Evolutionary conservation across 2,888 invertebrate species (phyloP).

Genomic region (Myathropa florea): DNA sequence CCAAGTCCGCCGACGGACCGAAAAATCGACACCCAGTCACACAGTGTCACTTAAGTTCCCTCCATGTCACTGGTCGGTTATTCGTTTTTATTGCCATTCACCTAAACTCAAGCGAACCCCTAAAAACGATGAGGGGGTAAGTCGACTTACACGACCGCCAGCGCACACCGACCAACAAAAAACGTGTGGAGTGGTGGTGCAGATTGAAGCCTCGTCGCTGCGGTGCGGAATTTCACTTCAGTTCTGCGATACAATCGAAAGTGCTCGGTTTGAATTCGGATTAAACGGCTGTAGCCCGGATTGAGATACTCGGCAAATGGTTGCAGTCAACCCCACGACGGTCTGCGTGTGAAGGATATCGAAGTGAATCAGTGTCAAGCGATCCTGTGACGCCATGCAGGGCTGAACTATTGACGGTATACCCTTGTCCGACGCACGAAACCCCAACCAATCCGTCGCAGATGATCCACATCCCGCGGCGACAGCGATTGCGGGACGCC

Average conservation of each 20-base stretch:
- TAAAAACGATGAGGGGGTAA: conserved; percentile 49
- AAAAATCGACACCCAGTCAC: background rate
- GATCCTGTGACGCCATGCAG: background rate
- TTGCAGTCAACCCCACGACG: no score
- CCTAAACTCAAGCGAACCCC: conserved; percentile 22
- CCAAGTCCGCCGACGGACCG: background rate
- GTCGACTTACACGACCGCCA: conserved; percentile 29
- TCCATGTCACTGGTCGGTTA: background rate
- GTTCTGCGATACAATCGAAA: conserved; percentile 66
- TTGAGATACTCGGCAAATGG: no score
- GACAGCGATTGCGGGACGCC: conserved; percentile 42
- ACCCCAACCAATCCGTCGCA: conserved; percentile 2
- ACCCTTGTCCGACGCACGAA: background rate
- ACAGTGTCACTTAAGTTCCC: conserved; percentile 3
- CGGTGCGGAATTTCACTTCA: conserved; percentile 35
- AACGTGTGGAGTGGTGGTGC: background rate
- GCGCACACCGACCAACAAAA: conserved; percentile 13
- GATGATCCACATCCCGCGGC: background rate
- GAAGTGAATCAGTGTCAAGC: background rate
- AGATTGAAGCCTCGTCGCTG: conserved; percentile 21
- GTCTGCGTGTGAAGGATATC: background rate
- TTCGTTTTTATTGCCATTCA: conserved; percentile 3
- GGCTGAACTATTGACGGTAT: background rate
- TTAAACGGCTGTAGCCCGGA: background rate
- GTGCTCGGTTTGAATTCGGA: conserved; percentile 57